Evolutionary conservation across 2,888 invertebrate genomes (phyloP), one percentile per base, ranked within the genome.

Genomic region (Drosophila kanekoi): DNA sequence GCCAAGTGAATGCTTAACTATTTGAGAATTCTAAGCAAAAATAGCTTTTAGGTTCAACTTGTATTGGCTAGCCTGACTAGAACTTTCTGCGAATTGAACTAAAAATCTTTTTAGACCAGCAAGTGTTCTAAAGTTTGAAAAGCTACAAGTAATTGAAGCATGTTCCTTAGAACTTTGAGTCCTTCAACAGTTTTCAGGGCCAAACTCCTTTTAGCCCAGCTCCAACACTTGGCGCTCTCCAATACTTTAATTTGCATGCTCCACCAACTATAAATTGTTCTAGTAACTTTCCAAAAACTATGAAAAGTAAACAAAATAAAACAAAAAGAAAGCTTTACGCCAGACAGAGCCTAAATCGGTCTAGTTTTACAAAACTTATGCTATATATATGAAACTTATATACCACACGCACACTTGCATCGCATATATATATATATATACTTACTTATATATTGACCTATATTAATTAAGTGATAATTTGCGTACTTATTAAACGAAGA

Each of bases 401-500:
- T 85, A 81, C 67, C 66, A 72, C 68, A 77, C 69, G 72, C 80
- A 88, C 84, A 82, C 79, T 72, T 69, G 79, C 80, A 82, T 79
- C 65, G 77, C 79, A 83, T 87, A 84, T 59, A 86, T 70, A 63
- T 66, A 83, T 87, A 84, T 59, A 86, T 70, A 63, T 66, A 64
- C 56, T 61, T 38, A 45, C 18, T 16, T 53, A 69, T 38, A 32
- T 87, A 81, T 56, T 56, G 62, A 68, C 64, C 68, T 81, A 73
- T 85, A 83, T 85, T 82, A 72, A 83, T 83, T 83, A 83, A 88
- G 90, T 84, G 70, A 84, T 89, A 83, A 87, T 76, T 87, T 88
- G 84, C 79, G 64, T 76, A 79, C 69, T 81, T 80, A 84, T 77
- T 60, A 74, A 79, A 79, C 65, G 60, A 63, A 62, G 68, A 89